phyloP scores from a whole-genome alignment of 2,113 vertebrate species.

The Rhombomys opimus region DNA sequence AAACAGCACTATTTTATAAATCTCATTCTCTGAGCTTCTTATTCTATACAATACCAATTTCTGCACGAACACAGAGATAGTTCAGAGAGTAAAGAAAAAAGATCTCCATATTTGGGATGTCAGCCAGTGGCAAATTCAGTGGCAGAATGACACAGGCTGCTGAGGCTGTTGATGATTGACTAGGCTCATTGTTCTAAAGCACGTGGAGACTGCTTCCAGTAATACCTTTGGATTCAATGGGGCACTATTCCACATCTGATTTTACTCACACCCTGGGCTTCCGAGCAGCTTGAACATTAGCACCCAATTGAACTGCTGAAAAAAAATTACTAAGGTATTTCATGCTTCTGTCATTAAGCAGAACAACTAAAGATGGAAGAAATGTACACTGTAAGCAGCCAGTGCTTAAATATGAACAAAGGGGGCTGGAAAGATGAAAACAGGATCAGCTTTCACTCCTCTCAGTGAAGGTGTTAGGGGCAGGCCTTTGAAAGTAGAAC shows the following conservation, averaged over 20 bases:
- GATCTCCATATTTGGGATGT: not conserved
- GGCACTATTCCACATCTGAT: not conserved
- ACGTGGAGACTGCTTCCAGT: not conserved
- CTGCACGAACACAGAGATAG: not conserved
- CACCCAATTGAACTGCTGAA: not conserved
- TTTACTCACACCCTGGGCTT: conserved; percentile 28
- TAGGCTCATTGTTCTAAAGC: not conserved
- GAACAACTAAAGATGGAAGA: not conserved
- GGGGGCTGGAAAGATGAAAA: not conserved
- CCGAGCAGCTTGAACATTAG: conserved; percentile 5
- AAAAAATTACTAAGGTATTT: conserved; percentile 30
- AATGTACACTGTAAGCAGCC: not conserved
- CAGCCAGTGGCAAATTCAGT: not conserved
- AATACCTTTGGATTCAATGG: not conserved
- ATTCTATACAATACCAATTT: not conserved
- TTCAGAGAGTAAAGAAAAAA: not conserved
- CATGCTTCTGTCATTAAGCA: not conserved
- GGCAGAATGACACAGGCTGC: not conserved
- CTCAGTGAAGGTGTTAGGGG: not conserved
- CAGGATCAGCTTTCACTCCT: not conserved
- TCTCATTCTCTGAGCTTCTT: not conserved
- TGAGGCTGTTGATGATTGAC: not conserved
- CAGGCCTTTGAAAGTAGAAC: not conserved
- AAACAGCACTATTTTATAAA: not conserved
- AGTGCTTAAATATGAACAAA: not conserved